phyloP scores from a whole-genome alignment of 2,888 invertebrate genomes.

The Pyrochroa serraticornis region DNA sequence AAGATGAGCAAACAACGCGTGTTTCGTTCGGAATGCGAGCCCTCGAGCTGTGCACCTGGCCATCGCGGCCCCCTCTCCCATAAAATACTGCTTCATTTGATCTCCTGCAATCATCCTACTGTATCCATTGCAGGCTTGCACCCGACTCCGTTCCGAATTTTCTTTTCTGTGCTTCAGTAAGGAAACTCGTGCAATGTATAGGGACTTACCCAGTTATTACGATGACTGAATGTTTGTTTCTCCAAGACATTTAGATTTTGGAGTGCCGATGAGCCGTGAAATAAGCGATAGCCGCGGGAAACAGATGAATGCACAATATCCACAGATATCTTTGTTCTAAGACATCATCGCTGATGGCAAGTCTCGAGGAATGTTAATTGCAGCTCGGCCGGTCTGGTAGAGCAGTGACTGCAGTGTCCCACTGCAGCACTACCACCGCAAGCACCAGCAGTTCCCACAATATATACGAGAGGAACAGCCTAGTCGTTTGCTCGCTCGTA shows the following conservation, averaged over 20 bases:
- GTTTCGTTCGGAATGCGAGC: conserved; percentile 57
- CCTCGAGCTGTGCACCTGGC: conserved; percentile 57
- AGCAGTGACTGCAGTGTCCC: conserved; percentile 44
- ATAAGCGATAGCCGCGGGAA: neutral
- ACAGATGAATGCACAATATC: conserved; percentile 41
- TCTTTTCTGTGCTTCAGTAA: neutral
- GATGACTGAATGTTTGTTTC: neutral
- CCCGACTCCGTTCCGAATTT: conserved; percentile 2
- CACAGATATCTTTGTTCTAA: conserved; percentile 56
- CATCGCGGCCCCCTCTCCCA: conserved; percentile 41
- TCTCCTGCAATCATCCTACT: conserved; percentile 33
- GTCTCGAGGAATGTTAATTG: conserved; percentile 57
- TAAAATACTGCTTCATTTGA: conserved; percentile 33
- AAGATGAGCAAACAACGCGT: conserved; percentile 56
- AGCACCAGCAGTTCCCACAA: conserved; percentile 25
- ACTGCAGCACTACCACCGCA: conserved; percentile 33
- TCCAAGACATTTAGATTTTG: too few species aligned
- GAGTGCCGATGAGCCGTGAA: conserved; percentile 2
- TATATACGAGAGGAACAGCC: conserved; percentile 16
- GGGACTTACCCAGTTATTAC: neutral
- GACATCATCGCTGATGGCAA: conserved; percentile 55
- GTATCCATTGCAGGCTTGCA: conserved; percentile 4
- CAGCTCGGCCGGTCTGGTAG: conserved; percentile 50
- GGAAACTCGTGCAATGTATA: neutral
- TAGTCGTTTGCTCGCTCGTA: neutral